Base-by-base conservation (phyloP, 2,888 invertebrate genomes). In the Eupsilia transversa region DNA sequence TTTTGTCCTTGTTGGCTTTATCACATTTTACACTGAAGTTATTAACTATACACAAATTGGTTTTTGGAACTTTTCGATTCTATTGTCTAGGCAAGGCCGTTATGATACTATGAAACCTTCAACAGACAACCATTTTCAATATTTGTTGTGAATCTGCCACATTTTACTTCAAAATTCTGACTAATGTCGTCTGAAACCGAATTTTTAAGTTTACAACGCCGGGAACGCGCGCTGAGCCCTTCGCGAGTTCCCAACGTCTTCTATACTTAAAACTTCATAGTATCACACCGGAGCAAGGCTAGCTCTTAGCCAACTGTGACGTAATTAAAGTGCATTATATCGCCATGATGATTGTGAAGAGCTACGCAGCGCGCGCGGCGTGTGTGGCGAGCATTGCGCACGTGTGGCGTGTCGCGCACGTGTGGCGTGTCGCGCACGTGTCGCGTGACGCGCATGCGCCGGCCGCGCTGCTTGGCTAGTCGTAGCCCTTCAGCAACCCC, bases 401-500 rank as follows among this genome's bases (percentile, higher is more conserved):
- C 43, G 49, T 3, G 49, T 9, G 0, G 59, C 7, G 27, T 20
- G 27, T 10, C 33, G 61, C 41, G 70, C 71, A 52, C 41, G 49
- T 3, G 12, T 14, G 5, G 54, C n/a, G 46, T 2, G 54, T 35
- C 43, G 20, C 38, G 63, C 43, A 12, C 27, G 74, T 3, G 54
- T 4, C 1, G 23, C 33, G 41, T 2, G 49, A 30, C 17, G 70
- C 64, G 57, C 60, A 2, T 14, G 75, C 46, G 75, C 61, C 67
- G 68, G 68, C 52, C 70, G 85, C 79, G 64, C 71, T 17, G 77
- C 73, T 71, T 80, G 87, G 89, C 90, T 91, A 89, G 78, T 90
- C 89, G 83, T 85, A 90, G 89, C 90, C 91, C 87, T 77, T 67
- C 74, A 87, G 79, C 83, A 88, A 86, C 56, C 87, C 90, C 91